These are phyloP conservation scores for Colossoma macropomum DNA, from an alignment of 2,113 vertebrate genomes.

Conservation along the genomic window DNA sequence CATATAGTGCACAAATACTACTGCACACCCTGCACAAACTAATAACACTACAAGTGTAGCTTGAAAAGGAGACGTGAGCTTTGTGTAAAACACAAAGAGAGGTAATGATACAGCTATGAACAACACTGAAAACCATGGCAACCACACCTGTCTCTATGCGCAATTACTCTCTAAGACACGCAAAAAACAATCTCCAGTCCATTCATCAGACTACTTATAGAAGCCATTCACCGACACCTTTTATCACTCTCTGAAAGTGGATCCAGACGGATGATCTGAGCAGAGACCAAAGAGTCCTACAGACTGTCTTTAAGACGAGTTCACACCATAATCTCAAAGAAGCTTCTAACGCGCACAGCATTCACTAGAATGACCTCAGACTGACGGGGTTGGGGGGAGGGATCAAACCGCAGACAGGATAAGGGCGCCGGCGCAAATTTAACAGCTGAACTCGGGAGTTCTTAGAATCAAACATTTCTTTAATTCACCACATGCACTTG, in stretches of 20 bases:
- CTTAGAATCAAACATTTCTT: conserved; percentile 44
- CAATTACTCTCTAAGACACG: conserved; percentile 27
- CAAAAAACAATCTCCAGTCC: conserved; percentile 19
- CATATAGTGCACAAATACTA: neutral
- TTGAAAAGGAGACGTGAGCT: conserved; percentile 13
- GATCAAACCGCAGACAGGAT: neutral
- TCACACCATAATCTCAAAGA: neutral
- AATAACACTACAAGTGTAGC: neutral
- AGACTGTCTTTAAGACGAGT: neutral
- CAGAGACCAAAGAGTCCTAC: neutral
- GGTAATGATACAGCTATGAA: conserved; percentile 36
- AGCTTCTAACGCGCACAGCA: neutral
- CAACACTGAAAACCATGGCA: conserved; percentile 37
- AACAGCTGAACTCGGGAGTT: conserved; percentile 28
- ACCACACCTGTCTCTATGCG: conserved; percentile 29
- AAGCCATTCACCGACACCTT: conserved; percentile 31
- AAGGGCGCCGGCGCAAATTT: neutral
- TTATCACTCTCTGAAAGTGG: conserved; percentile 3
- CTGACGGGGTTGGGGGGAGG: neutral
- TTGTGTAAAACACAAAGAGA: conserved; percentile 25
- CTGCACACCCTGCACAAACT: neutral
- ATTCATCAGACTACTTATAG: conserved; percentile 40
- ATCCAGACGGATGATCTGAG: neutral
- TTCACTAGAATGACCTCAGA: neutral
- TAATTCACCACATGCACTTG: conserved; percentile 33